A percentile compares a stretch with the other conserved stretches of the same genome.
phyloP scores from a whole-genome alignment of 2,113 vertebrate genomes.

The Megalops atlanticus region DNA sequence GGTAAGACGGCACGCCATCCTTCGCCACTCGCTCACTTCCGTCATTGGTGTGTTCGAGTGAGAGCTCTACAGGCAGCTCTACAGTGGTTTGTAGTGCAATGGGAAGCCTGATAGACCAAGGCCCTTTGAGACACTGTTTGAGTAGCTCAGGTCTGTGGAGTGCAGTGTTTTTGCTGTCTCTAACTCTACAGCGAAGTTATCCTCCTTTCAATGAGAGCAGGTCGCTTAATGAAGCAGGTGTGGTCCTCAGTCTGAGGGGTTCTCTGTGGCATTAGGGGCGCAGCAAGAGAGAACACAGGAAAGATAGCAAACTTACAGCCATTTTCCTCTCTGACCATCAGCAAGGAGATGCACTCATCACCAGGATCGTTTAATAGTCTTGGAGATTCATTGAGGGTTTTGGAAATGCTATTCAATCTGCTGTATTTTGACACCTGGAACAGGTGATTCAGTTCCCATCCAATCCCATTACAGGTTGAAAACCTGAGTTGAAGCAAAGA shows the following conservation, averaged over 20 bases:
- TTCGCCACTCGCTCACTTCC: too few species aligned
- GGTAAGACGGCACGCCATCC: too few species aligned
- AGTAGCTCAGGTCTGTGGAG: background rate
- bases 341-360: too few species aligned
- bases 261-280: background rate
- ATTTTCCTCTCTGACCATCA: too few species aligned
- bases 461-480: background rate
- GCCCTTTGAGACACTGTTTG: background rate
- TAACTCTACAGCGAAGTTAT: background rate
- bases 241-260: background rate
- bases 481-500: background rate
- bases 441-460: background rate
- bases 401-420: background rate
- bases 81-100: too few species aligned
- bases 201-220: background rate
- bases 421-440: background rate
- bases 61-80: too few species aligned
- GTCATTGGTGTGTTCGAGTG: too few species aligned
- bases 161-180: background rate
- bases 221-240: background rate
- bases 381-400: background rate
- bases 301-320: too few species aligned
- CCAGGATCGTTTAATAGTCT: too few species aligned
- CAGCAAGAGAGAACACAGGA: background rate
- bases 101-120: background rate